A percentile compares a stretch with the other conserved stretches of the same genome.
Evolutionary conservation across 2,113 vertebrate genomes (phyloP).

Genomic region (Recurvirostra avosetta): DNA sequence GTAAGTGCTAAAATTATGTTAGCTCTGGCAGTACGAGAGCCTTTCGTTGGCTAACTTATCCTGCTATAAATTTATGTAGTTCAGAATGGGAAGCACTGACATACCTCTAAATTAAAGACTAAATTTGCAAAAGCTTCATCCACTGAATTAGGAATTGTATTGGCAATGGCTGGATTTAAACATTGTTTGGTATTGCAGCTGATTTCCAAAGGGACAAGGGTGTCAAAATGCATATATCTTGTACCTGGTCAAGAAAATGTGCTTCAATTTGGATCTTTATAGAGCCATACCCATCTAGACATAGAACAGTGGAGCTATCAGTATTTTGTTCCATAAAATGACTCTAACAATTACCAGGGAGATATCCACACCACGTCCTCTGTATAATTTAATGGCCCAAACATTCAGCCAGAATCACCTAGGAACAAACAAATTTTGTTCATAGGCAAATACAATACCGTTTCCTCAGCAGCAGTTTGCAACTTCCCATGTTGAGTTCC

Average conservation of each 20-base stretch:
- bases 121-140: background rate
- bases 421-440: background rate
- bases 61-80: background rate
- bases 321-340: background rate
- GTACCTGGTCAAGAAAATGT: background rate
- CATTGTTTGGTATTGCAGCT: fast-evolving
- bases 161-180: background rate
- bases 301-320: background rate
- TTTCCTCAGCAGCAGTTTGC: background rate
- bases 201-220: background rate
- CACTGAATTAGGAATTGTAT: background rate
- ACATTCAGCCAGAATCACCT: background rate
- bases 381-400: background rate
- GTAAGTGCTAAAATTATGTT: background rate
- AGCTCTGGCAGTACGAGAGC: background rate
- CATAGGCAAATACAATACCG: background rate
- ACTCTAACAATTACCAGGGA: background rate
- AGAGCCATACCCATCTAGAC: background rate
- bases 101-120: background rate
- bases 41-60: background rate
- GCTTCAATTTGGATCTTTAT: fast-evolving
- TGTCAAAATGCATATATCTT: background rate
- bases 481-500: background rate
- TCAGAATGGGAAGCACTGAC: background rate
- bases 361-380: background rate